phyloP scores from a whole-genome alignment of 2,113 vertebrate genomes.

The Xiphophorus hellerii region DNA sequence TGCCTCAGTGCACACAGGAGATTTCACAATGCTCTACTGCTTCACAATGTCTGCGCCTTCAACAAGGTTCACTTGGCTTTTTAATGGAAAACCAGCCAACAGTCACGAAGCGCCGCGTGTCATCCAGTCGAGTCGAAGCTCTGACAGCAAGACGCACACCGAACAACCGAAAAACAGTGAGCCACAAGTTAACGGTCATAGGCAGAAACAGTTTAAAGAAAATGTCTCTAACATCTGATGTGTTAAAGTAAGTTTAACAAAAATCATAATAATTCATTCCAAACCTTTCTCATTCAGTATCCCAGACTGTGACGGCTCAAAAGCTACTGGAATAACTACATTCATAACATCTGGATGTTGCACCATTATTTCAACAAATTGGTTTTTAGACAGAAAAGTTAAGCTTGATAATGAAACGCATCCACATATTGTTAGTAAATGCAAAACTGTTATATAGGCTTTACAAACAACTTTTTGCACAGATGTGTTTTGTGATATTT shows the following conservation, averaged over 20 bases:
- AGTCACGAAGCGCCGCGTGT: not conserved
- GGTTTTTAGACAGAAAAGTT: not conserved
- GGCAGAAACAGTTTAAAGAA: too few species aligned
- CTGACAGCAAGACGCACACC: not conserved
- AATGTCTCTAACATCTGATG: not conserved
- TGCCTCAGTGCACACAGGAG: not conserved
- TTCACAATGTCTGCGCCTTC: not conserved
- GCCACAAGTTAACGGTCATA: not conserved
- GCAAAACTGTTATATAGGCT: not conserved
- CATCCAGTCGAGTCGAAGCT: not conserved
- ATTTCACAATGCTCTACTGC: not conserved
- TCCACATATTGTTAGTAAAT: not conserved
- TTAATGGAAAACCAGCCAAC: not conserved
- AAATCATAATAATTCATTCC: not conserved
- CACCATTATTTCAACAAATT: not conserved
- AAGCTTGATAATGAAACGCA: not conserved
- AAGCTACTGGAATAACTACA: not conserved
- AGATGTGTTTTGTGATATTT: not conserved
- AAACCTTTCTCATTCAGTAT: not conserved
- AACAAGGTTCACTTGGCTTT: not conserved
- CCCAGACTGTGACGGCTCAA: not conserved
- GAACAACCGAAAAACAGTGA: not conserved
- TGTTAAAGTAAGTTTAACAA: not conserved
- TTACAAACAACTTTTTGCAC: not conserved
- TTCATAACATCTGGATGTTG: not conserved